Evolutionary conservation across 2,888 invertebrate species (phyloP).

Genomic region (Drosophila kokeensis): DNA sequence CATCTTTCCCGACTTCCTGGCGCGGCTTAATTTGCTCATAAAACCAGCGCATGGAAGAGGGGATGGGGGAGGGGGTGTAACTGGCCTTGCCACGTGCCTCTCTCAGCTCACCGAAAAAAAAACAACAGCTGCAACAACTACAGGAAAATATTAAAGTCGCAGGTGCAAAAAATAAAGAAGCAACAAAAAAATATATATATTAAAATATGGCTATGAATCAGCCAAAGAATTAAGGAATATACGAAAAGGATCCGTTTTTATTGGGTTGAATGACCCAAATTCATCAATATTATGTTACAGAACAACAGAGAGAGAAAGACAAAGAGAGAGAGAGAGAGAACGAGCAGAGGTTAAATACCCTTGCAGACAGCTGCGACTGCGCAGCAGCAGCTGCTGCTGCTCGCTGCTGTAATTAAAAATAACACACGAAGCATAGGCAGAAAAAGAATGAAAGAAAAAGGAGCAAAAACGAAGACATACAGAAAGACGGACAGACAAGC

Average conservation of each 20-base stretch:
- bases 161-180: slow-evolving; percentile 46
- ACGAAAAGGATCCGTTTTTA: slow-evolving; percentile 34
- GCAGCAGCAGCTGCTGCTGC: slow-evolving; percentile 67
- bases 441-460: slow-evolving; percentile 22
- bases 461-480: slow-evolving; percentile 32
- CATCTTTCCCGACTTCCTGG: slow-evolving; percentile 69
- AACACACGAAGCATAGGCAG: slow-evolving; percentile 42
- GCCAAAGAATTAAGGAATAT: slow-evolving; percentile 22
- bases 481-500: neutral
- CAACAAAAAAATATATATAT: neutral
- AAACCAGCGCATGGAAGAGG: slow-evolving; percentile 29
- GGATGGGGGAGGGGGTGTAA: slow-evolving; percentile 1
- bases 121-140: slow-evolving; percentile 54
- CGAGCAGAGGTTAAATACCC: slow-evolving; percentile 58
- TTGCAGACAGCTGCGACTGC: slow-evolving; percentile 72
- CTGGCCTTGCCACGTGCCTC: slow-evolving; percentile 70
- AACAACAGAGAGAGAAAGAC: slow-evolving; percentile 2
- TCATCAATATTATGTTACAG: slow-evolving; percentile 62
- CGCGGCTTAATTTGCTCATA: slow-evolving; percentile 69
- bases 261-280: slow-evolving; percentile 75
- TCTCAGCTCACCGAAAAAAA: neutral
- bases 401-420: slow-evolving; percentile 75
- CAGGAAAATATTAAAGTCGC: slow-evolving; percentile 35
- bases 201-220: slow-evolving; percentile 44
- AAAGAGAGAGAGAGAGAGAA: slow-evolving; percentile 7